Base-by-base conservation (phyloP, 2,797 vertebrate species). In the Vireo griseus region DNA sequence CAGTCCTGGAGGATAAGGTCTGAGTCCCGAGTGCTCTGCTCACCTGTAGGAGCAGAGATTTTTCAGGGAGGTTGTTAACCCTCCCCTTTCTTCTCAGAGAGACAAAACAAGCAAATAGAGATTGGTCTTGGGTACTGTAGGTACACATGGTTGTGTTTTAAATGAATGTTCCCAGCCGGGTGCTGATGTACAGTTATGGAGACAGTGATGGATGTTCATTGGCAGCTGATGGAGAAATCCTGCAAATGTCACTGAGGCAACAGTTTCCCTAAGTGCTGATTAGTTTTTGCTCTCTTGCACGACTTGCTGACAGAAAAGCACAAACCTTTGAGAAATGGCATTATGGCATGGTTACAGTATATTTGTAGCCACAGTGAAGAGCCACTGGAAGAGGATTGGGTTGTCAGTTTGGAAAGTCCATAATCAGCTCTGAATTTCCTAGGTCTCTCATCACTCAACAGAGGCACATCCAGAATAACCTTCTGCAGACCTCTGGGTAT, bases 171-270 rank as follows among this genome's bases (percentile, higher is more conserved):
- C 72, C 65, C 82, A 79, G 87, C 5, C 75, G 86, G 65, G 37
- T 55, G 68, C 68, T 92, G 94, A 61, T 88, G 59, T 59, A 52
- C 69, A 79, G 62, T 63, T 81, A 12, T 65, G 88, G 55, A 92
- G 93, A 88, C 69, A 59, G 93, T 76, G 92, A 92, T 4, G 73
- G 83, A 84, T 91, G 73, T 67, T 91, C 85, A 40, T 39, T 95
- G 95, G 85, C 92, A 93, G 91, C 85, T 83, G 57, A 29, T 51
- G 88, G 87, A 91, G 88, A 35, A 50, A 37, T 58, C 9, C 29
- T 92, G 80, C 90, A 92, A 86, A 80, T 90, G 91, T 72, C 89
- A 88, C 54, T 57, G 92, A 83, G 71, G 88, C 68, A 63, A 31
- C 66, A 44, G 75, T 62, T 74, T 72, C 75, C 81, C 35, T 14